phyloP scores from a whole-genome alignment of 2,797 vertebrate species.

The Pipistrellus pipistrellus region DNA sequence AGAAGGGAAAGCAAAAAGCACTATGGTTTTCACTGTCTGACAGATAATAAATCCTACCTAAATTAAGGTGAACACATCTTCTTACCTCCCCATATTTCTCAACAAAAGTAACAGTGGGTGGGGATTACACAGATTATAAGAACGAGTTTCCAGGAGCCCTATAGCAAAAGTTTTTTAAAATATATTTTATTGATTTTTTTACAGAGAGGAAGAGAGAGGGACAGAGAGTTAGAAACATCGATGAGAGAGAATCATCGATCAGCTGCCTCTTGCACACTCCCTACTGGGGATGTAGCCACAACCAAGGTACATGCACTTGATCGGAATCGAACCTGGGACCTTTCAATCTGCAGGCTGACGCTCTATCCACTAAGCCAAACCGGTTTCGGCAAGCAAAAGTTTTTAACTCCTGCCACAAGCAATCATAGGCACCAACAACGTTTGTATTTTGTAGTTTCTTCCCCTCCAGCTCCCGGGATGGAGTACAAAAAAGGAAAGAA shows the following conservation, averaged over 20 bases:
- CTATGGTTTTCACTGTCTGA: background rate
- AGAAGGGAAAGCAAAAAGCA: background rate
- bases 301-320: too few species aligned
- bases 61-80: background rate
- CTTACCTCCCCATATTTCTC: background rate
- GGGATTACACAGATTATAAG: background rate
- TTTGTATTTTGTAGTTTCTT: conserved; percentile 32
- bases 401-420: background rate
- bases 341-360: too few species aligned
- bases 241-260: too few species aligned
- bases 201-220: too few species aligned
- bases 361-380: too few species aligned
- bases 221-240: too few species aligned
- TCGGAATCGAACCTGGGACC: too few species aligned
- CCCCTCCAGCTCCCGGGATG: background rate
- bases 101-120: background rate
- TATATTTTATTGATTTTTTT: too few species aligned
- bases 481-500: background rate
- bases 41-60: background rate
- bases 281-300: too few species aligned
- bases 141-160: background rate
- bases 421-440: background rate
- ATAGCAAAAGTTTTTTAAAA: background rate
- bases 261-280: too few species aligned
- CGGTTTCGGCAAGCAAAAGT: background rate